Base-by-base conservation (phyloP, 2,888 invertebrate species). In the Laspeyria flexula region DNA sequence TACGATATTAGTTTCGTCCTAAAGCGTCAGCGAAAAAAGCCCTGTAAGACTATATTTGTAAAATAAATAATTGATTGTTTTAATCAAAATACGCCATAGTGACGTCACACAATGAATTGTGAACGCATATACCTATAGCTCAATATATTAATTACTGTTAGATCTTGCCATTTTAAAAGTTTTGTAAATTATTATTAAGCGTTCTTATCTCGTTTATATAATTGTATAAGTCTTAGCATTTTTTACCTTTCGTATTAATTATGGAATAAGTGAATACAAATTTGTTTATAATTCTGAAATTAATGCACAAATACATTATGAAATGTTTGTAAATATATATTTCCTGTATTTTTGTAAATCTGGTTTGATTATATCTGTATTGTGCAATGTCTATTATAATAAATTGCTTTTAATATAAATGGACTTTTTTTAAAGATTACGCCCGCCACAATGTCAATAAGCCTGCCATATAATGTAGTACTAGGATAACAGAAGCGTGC, bases 301-400 rank as follows among this genome's bases (percentile, higher is more conserved):
- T 43, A 30, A 64, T 73, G 84, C 82, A 81, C 83, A 83, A 83
- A 68, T 58, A 53, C 66, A 52, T 58, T 50, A 58, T 59, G 50
- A 71, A 70, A 62, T 60, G 46, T 69, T 65, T 75, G 65, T 76
- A 76, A 62, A 72, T 78, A 75, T 34, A 70, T 71, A 62, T 45
- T 60, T 70, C 58, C 55, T 58, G 58, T 85, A 85, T 84, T 85
- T 85, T 85, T 85, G 59, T 84, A 85, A 57, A 59, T 67, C 42
- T 25, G 43, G 56, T 57, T 66, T 54, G 59, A 57, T 43, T 60
- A 57, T 54, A 64, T 52, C 48, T 60, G 60, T 71, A 73, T 60
- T 68, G 77, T 77, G 77, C 77, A 77, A 79, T 77, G 62, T 77
- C 60, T 69, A 55, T 73, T 60, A 69, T 60, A 83, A 74, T 82